Conservation (phyloP, 2,797 vertebrate genomes). For the Spondyliosoma cantharus region DNA sequence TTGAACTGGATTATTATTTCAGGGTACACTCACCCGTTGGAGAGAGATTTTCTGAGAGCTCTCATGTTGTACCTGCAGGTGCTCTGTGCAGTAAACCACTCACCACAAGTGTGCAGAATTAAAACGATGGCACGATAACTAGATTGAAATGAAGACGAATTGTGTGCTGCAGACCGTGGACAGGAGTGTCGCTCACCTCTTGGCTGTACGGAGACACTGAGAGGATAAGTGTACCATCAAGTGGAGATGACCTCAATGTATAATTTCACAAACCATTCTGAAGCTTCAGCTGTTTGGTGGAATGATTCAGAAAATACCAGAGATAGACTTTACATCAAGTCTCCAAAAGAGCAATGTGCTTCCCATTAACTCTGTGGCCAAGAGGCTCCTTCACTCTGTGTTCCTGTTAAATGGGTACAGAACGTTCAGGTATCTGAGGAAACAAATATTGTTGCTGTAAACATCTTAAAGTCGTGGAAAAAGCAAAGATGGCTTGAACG, state of each 20-base stretch:
- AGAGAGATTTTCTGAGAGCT: conserved; percentile 50
- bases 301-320: not conserved
- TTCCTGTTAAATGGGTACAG: conserved; percentile 13
- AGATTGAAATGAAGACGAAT: conserved; percentile 36
- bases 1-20: conserved; percentile 48
- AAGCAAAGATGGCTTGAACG: not conserved
- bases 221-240: not conserved
- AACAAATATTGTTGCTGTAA: conserved; percentile 12
- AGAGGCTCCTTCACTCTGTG: conserved; percentile 37
- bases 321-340: conserved; percentile 21
- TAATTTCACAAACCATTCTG: conserved; percentile 9
- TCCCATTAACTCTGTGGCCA: conserved; percentile 41
- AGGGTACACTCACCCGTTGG: conserved; percentile 24
- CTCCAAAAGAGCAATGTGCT: conserved; percentile 37
- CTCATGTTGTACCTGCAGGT: conserved; percentile 31
- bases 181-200: not conserved
- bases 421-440: conserved; percentile 21
- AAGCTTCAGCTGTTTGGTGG: conserved; percentile 23
- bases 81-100: conserved; percentile 45
- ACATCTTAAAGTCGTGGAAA: not conserved
- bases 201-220: not conserved
- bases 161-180: not conserved
- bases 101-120: conserved; percentile 45
- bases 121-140: conserved; percentile 42
- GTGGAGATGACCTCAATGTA: not conserved